Base-by-base conservation (phyloP, 2,113 vertebrate species). In the Taxidea taxus region DNA sequence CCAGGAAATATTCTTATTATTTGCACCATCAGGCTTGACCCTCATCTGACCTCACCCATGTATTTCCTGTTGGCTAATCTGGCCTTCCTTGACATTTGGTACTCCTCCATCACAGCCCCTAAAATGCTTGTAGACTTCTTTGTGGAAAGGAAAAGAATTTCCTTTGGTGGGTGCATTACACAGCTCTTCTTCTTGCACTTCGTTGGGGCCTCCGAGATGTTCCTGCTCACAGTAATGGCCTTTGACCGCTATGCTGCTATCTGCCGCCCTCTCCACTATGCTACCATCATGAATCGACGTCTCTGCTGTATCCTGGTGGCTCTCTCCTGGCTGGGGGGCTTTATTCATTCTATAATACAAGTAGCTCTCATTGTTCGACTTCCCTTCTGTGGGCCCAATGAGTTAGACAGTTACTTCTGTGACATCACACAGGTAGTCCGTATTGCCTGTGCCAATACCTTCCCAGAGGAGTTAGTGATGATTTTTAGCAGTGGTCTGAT, bases 21-120 rank as follows among this genome's bases (percentile, higher is more conserved):
- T 93, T 98, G 98, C n/a, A 94, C 99, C 92, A 98, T 98, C 34
- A 86, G 96, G 49, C 85, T 98, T 6, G 98, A 99, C 78, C 77
- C 98, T 1, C 99, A 98, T 56, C 98, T 99, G 66, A 94, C 81
- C 44, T 97, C 89, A 75, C 99, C 98, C 7, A 99, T 99, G 98
- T 99, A 98, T 64, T 99, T 99, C 87, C 98, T 99, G 49, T 97
- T 99, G 74, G 98, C 96, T 91, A 99, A 99, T 89, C 95, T 99
- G 47, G 98, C 99, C 49, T 98, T 99, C 29, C 98, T 98, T 92
- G 99, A 99, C 89, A 98, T 99, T 56, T 94, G 98, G 78, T 99
- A 98, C 75, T 99, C 99, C 3, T 98, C 99, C 18, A 98, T 98
- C 85, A 99, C 98, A 34, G 98, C 99, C 51, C 99, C 99, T 93